These are phyloP conservation scores for Aegypius monachus DNA, from an alignment of 2,113 vertebrate genomes.

Conservation along the genomic window DNA sequence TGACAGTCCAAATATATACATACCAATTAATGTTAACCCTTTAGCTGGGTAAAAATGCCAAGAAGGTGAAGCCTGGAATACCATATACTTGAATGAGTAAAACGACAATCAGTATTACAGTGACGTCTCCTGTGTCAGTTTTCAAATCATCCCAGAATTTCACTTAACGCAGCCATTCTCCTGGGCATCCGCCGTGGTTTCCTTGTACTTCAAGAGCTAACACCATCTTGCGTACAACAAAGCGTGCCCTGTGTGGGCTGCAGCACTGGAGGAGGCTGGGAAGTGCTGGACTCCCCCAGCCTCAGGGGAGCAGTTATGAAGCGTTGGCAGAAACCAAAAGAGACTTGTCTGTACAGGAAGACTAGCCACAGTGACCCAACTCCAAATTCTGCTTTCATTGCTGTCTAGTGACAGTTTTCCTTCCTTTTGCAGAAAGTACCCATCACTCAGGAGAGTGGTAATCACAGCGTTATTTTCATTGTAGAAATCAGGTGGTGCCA, in stretches of 20 bases:
- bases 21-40: not conserved
- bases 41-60: not conserved
- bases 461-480: not conserved
- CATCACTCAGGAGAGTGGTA: not conserved
- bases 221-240: not conserved
- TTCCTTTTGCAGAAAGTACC: not conserved
- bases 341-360: not conserved
- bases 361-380: not conserved
- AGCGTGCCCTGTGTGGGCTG: fast-evolving
- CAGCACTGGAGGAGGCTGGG: not conserved
- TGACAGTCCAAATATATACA: not conserved
- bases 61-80: not conserved
- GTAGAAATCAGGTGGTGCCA: not conserved
- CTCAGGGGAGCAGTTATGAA: not conserved
- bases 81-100: not conserved
- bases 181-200: not conserved
- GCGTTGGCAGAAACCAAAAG: not conserved
- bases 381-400: not conserved
- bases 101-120: not conserved
- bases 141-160: not conserved
- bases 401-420: not conserved
- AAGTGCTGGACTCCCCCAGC: not conserved
- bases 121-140: not conserved
- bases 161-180: not conserved
- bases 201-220: not conserved